Conservation (phyloP, 2,888 invertebrate genomes). For the Drosophila leonis region DNA sequence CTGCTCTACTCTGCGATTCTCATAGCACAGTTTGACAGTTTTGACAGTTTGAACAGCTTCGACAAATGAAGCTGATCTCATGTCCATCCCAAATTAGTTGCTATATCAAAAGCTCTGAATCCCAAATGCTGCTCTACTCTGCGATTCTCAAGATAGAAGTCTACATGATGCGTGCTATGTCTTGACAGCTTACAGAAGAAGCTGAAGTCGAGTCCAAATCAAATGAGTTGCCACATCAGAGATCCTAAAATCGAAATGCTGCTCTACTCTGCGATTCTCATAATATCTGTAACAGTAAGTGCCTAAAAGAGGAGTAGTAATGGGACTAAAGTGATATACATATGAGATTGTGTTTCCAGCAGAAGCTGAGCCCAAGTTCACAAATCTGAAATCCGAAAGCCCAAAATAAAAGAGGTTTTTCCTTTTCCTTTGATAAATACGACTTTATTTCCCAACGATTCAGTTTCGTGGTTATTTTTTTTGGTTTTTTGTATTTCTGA, state of each 20-base stretch:
- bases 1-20: neutral
- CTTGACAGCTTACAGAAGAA: neutral
- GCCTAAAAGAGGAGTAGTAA: too few species aligned
- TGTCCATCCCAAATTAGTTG: neutral
- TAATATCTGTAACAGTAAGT: too few species aligned
- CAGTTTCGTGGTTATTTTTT: constrained; percentile 32
- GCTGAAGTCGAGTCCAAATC: neutral
- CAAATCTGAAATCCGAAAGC: too few species aligned
- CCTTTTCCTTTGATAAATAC: constrained; percentile 54
- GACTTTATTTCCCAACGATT: constrained; percentile 64
- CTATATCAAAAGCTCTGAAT: neutral
- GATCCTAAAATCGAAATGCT: neutral
- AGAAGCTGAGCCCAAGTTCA: neutral
- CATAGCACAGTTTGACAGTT: too few species aligned
- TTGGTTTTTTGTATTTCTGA: constrained; percentile 2
- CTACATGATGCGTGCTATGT: too few species aligned
- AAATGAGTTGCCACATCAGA: too few species aligned
- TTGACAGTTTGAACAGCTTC: too few species aligned
- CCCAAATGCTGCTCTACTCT: neutral
- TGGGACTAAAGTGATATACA: too few species aligned
- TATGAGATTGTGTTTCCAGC: too few species aligned
- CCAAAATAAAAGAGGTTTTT: neutral
- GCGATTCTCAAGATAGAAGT: neutral
- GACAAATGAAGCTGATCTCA: too few species aligned
- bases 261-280: too few species aligned